These are phyloP conservation scores for Drosophila ananassae DNA, from an alignment of 1,140 invertebrate genomes.

Conservation along the genomic window DNA sequence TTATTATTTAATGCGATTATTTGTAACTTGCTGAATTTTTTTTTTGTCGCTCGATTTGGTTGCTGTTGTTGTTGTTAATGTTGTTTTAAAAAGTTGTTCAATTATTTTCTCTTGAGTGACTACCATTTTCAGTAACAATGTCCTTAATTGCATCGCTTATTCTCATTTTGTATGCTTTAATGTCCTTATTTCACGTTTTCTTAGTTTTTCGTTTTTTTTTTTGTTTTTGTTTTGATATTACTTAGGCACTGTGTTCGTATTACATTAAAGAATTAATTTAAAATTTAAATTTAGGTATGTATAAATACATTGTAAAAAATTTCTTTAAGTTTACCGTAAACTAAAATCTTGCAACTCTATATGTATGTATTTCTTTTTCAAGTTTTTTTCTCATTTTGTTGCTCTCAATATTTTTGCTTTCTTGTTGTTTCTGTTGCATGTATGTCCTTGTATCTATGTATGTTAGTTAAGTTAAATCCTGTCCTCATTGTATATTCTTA, in stretches of 20 bases:
- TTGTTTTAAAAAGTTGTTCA: slow-evolving; percentile 43
- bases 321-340: slow-evolving; percentile 82
- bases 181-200: slow-evolving; percentile 57
- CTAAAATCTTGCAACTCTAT: slow-evolving; percentile 78
- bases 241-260: slow-evolving; percentile 84
- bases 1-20: slow-evolving; percentile 27
- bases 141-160: slow-evolving; percentile 74
- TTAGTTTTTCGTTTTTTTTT: slow-evolving; percentile 55
- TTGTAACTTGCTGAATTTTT: slow-evolving; percentile 50
- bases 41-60: slow-evolving; percentile 32
- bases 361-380: slow-evolving; percentile 60
- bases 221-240: slow-evolving; percentile 71
- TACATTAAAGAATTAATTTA: slow-evolving; percentile 84
- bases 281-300: slow-evolving; percentile 83
- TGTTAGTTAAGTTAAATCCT: slow-evolving; percentile 48
- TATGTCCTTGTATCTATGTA: slow-evolving; percentile 52
- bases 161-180: slow-evolving; percentile 62
- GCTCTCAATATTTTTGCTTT: slow-evolving; percentile 29
- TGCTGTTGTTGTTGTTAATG: slow-evolving; percentile 20
- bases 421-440: slow-evolving; percentile 31
- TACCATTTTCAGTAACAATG: slow-evolving; percentile 77
- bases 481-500: slow-evolving; percentile 48
- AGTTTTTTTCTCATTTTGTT: slow-evolving; percentile 31
- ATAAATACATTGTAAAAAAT: slow-evolving; percentile 83
- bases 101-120: slow-evolving; percentile 33